phyloP scores from a whole-genome alignment of 1,140 invertebrate species.

The Trichonephila inaurata region DNA sequence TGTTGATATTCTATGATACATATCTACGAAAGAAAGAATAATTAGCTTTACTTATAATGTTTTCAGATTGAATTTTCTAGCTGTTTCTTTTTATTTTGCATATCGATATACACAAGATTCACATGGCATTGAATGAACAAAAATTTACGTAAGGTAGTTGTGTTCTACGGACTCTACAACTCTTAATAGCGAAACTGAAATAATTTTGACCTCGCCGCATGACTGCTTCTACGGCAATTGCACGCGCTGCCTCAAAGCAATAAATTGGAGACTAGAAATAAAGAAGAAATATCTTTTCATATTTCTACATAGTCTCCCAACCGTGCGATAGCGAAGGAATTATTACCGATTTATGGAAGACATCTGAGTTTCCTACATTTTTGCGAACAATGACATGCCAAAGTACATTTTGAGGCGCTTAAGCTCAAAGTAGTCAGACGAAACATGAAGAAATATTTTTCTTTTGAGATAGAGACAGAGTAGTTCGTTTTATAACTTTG shows the following conservation, averaged over 20 bases:
- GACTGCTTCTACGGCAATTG: background rate
- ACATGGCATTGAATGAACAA: too few relatives aligned
- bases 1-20: too few relatives aligned
- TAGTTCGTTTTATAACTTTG: background rate
- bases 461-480: background rate
- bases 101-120: too few relatives aligned
- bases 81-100: too few relatives aligned
- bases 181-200: background rate
- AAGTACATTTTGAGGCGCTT: background rate
- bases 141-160: too few relatives aligned
- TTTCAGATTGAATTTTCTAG: too few relatives aligned
- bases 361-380: conserved; percentile 19
- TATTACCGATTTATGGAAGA: conserved; percentile 21
- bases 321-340: conserved; percentile 6
- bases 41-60: too few relatives aligned
- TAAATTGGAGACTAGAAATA: conserved; percentile 6
- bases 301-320: conserved; percentile 30
- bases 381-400: conserved; percentile 11
- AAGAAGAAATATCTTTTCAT: conserved; percentile 46
- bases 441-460: background rate
- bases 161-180: too few relatives aligned
- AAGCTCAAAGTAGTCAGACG: background rate
- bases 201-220: conserved; percentile 34
- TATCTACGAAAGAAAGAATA: too few relatives aligned
- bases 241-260: background rate